phyloP scores from a whole-genome alignment of 2,797 vertebrate species.

The Anomalospiza imberbis region DNA sequence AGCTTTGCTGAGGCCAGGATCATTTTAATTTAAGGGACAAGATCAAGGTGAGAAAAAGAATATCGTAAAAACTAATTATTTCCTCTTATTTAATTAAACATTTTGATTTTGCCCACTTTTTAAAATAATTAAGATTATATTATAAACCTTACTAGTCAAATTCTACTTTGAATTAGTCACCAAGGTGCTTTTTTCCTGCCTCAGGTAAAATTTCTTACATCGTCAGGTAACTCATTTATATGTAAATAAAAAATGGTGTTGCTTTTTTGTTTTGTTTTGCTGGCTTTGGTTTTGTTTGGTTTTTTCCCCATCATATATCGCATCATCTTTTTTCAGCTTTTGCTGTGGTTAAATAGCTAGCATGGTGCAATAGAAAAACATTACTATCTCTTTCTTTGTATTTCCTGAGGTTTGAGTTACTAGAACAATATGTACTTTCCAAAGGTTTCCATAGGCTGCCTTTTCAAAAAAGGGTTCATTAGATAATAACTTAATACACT shows the following conservation, averaged over 20 bases:
- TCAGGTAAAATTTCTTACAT: neutral
- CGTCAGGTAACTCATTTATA: neutral
- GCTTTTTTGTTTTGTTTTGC: neutral
- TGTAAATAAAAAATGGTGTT: neutral
- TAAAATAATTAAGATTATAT: neutral
- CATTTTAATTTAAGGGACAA: neutral
- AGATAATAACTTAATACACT: neutral
- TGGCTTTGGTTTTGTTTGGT: neutral
- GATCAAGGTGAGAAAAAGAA: neutral
- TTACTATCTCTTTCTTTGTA: neutral
- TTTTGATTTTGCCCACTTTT: neutral
- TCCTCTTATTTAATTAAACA: neutral
- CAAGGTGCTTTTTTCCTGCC: neutral
- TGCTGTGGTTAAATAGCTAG: neutral
- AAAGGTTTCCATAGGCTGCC: neutral
- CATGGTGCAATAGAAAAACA: neutral
- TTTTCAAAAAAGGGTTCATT: neutral
- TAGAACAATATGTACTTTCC: neutral
- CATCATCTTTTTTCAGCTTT: neutral
- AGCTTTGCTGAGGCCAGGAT: neutral
- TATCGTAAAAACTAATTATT: neutral
- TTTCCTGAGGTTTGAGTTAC: neutral
- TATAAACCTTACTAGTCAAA: neutral
- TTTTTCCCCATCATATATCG: neutral
- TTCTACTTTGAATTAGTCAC: neutral